These are phyloP conservation scores for Psilopogon haemacephalus DNA, from an alignment of 2,113 vertebrate species.

Conservation along the genomic window DNA sequence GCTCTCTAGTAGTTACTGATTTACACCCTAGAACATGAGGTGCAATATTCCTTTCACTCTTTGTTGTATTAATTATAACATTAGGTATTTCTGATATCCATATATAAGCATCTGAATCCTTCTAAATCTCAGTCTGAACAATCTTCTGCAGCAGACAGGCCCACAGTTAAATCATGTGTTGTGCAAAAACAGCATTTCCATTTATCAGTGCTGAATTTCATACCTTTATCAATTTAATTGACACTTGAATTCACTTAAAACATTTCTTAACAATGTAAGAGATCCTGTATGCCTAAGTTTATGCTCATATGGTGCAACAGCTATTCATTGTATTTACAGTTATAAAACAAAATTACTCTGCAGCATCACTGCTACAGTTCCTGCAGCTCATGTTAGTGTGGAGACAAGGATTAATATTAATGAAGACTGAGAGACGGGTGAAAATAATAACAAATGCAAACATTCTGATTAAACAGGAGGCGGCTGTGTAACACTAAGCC, in stretches of 20 bases:
- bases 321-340: conserved; percentile 22
- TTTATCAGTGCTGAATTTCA: conserved; percentile 46
- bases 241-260: conserved; percentile 34
- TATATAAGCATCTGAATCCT: background rate
- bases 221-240: conserved; percentile 35
- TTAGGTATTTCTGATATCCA: conserved; percentile 17
- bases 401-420: conserved; percentile 17
- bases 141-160: background rate
- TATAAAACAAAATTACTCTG: conserved; percentile 12
- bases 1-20: background rate
- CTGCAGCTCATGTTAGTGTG: background rate
- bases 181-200: conserved; percentile 30
- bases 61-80: background rate
- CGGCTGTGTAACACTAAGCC: background rate
- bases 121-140: background rate
- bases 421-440: background rate
- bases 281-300: background rate
- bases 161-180: background rate
- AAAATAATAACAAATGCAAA: conserved; percentile 55
- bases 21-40: background rate
- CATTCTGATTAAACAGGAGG: background rate
- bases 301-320: background rate
- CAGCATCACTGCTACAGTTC: background rate
- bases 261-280: background rate
- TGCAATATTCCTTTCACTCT: background rate